Evolutionary conservation across 2,888 invertebrate genomes (phyloP), one percentile per base, ranked within the genome.

Genomic region (Microlaimidae sp.): DNA sequence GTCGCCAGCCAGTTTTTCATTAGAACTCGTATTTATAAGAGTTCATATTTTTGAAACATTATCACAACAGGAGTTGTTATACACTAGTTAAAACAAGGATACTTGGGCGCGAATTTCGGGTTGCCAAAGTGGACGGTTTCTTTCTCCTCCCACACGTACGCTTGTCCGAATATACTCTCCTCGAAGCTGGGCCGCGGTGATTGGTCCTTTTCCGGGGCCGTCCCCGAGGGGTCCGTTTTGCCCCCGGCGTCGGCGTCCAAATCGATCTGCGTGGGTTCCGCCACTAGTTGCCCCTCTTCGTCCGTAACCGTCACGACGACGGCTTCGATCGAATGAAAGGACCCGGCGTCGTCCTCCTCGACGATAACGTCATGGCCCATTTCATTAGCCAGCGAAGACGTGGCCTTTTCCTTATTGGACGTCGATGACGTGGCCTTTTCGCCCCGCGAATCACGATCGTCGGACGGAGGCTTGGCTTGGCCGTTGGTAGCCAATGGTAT

Each of bases 81-180:
- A n/a, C n/a, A n/a, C n/a, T n/a, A n/a, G n/a, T n/a, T n/a, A n/a
- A n/a, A 67, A 54, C 69, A 69, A 1, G 68, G 67, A 57, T 68
- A 69, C 59, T 66, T 65, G 3, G 68, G 68, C 1, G 68, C 61
- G 56, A 66, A 68, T 47, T 55, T 55, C 17, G 52, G 58, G 32
- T 62, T 63, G 1, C 68, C 68, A 45, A 60, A 67, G 49, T 66
- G 65, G 5, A 60, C 59, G 46, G 56, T 58, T 51, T 66, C 67
- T 50, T 67, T 64, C 43, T 66, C 66, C 26, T 66, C 66, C 24
- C 64, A 60, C 43, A 67, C 64, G 60, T 65, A 63, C 24, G 61
- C 58, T 24, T 57, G 45, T 17, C 68, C 68, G 53, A 65, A 65
- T 53, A 59, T 60, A 7, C 65, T 65, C 57, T 68, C 67, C 49